These are phyloP conservation scores for Drosophila monieri DNA, from an alignment of 2,888 invertebrate species.

Conservation along the genomic window DNA sequence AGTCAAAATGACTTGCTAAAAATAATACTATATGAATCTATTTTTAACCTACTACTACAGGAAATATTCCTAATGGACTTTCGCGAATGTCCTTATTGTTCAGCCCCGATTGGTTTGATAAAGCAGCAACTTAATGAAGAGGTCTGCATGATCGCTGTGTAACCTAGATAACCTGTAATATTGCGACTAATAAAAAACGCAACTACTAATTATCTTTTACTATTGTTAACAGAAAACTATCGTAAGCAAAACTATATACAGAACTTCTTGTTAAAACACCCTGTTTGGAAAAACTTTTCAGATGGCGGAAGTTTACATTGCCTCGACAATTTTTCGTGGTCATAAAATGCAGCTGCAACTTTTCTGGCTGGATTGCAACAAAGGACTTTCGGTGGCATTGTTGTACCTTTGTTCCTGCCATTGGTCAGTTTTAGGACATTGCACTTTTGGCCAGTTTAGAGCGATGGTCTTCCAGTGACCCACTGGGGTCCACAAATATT, in stretches of 20 bases:
- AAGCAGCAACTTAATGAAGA: background rate
- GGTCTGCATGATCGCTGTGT: no score
- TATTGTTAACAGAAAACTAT: no score
- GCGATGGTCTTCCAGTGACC: slow-evolving; percentile 48
- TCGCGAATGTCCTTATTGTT: background rate
- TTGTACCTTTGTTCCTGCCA: slow-evolving; percentile 42
- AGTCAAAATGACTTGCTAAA: background rate
- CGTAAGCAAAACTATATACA: background rate
- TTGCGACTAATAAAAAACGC: background rate
- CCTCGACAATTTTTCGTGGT: slow-evolving; percentile 53
- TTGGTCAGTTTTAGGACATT: slow-evolving; percentile 52
- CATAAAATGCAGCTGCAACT: slow-evolving; percentile 73
- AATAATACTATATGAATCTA: background rate
- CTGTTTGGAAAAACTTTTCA: slow-evolving; percentile 41
- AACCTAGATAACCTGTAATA: background rate
- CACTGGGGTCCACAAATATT: slow-evolving; percentile 65
- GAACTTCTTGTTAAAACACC: slow-evolving; percentile 28
- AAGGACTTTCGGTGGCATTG: slow-evolving; percentile 60
- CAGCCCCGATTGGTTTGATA: background rate
- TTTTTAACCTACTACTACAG: background rate
- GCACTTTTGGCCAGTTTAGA: slow-evolving; percentile 48
- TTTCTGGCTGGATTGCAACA: slow-evolving; percentile 51
- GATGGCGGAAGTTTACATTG: slow-evolving; percentile 36
- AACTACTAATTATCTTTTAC: no score
- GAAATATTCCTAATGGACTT: background rate